These are phyloP conservation scores for Lampris incognitus DNA, from an alignment of 2,113 vertebrate species.

Conservation along the genomic window DNA sequence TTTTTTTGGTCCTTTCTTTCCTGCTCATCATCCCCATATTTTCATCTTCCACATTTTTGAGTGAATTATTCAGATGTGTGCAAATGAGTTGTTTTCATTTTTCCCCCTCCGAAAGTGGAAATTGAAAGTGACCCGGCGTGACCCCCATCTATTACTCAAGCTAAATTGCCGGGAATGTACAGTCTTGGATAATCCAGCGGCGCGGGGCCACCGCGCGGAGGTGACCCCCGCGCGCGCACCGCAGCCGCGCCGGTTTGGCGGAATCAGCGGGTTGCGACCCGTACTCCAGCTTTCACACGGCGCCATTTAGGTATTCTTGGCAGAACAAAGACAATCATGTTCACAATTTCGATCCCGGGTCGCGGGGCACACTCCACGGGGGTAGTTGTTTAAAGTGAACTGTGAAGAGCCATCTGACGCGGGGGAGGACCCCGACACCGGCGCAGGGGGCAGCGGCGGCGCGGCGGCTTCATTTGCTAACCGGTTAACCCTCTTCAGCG, in stretches of 20 bases:
- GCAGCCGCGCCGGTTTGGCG: conserved; percentile 89
- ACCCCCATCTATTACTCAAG: conserved; percentile 98
- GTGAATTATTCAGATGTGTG: conserved; percentile 99
- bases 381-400: conserved; percentile 29
- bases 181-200: conserved; percentile 88
- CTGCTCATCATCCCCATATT: conserved; percentile 52
- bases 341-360: conserved; percentile 46
- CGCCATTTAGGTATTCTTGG: conserved; percentile 82
- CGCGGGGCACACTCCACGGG: conserved; percentile 54
- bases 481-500: conserved; percentile 44
- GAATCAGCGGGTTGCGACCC: conserved; percentile 89
- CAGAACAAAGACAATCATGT: conserved; percentile 78
- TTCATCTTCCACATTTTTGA: conserved; percentile 64
- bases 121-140: conserved; percentile 97
- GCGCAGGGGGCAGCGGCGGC: conserved; percentile 29
- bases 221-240: conserved; percentile 84
- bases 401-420: conserved; percentile 43
- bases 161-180: conserved; percentile 96
- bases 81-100: conserved; percentile 99
- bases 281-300: conserved; percentile 86
- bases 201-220: conserved; percentile 82
- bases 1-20: conserved; percentile 57
- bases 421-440: conserved; percentile 54
- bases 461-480: conserved; percentile 48
- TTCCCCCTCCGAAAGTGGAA: conserved; percentile 91